Evolutionary conservation across 2,888 invertebrate genomes (phyloP).

Genomic region (Oscheius sp.): DNA sequence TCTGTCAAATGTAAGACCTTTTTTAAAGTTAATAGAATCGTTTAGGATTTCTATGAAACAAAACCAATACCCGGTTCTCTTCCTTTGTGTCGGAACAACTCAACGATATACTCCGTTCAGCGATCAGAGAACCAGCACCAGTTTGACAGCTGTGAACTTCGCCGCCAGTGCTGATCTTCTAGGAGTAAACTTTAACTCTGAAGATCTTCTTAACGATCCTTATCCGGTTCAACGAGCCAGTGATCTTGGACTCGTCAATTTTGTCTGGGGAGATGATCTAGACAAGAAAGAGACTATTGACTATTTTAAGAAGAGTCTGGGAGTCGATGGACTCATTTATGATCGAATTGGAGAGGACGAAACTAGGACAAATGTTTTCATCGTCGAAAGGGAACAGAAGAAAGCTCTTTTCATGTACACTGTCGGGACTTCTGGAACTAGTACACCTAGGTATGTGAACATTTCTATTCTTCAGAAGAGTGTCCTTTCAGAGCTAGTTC

Average conservation of each 20-base stretch:
- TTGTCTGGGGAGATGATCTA: constrained; percentile 97
- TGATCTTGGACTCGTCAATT: constrained; percentile 82
- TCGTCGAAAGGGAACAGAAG: constrained; percentile 66
- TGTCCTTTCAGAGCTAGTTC: constrained; percentile 6
- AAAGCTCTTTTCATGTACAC: constrained; percentile 20
- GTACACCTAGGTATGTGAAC: constrained; percentile 22
- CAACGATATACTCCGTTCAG: constrained; percentile 80
- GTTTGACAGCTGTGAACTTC: constrained; percentile 67
- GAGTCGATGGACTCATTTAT: constrained; percentile 93
- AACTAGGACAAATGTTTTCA: constrained; percentile 62
- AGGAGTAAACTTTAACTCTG: constrained; percentile 90
- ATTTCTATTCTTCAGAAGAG: background rate
- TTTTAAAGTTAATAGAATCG: constrained; percentile 3
- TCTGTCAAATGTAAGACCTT: constrained; percentile 82
- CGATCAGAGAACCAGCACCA: constrained; percentile 59
- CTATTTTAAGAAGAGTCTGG: constrained; percentile 86
- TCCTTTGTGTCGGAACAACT: constrained; percentile 84
- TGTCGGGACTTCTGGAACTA: constrained; percentile 11
- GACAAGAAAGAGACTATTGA: constrained; percentile 84
- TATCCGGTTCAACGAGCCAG: constrained; percentile 75
- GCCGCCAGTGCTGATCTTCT: constrained; percentile 60
- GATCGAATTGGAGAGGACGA: constrained; percentile 76
- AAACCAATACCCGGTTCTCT: constrained; percentile 94
- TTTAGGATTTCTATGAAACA: constrained; percentile 85
- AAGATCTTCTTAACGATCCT: constrained; percentile 84